phyloP scores from a whole-genome alignment of 1,140 invertebrate species.

The Melipona quadrifasciata region DNA sequence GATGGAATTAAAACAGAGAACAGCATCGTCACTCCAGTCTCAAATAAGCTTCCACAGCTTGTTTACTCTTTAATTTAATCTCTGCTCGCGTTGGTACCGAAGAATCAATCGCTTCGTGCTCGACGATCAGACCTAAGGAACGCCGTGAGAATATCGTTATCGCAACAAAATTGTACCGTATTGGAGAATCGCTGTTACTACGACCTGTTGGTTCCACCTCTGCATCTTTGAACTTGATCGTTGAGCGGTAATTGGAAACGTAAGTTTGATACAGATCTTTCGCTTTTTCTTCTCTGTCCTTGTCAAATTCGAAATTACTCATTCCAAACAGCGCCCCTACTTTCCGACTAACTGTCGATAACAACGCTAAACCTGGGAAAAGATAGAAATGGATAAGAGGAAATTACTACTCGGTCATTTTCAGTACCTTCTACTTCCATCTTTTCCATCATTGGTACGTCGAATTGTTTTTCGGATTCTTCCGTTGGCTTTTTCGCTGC shows the following conservation, averaged over 20 bases:
- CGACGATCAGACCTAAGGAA: constrained; percentile 68
- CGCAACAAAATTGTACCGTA: background rate
- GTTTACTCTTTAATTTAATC: constrained; percentile 73
- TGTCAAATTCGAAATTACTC: constrained; percentile 70
- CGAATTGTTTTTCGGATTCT: constrained; percentile 15
- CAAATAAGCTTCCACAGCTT: constrained; percentile 68
- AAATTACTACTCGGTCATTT: background rate
- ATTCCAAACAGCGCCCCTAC: constrained; percentile 64
- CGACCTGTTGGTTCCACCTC: constrained; percentile 30
- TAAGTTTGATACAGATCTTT: constrained; percentile 75
- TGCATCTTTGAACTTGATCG: constrained; percentile 50
- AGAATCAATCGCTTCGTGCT: constrained; percentile 69
- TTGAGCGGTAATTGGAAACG: constrained; percentile 70
- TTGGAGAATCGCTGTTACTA: background rate
- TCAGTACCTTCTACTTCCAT: constrained; percentile 69
- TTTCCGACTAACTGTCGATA: constrained; percentile 70
- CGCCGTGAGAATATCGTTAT: constrained; percentile 10
- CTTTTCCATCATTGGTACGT: constrained; percentile 45
- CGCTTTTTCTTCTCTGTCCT: constrained; percentile 68
- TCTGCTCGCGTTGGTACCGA: constrained; percentile 68
- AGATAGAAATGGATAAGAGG: background rate
- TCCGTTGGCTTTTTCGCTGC: constrained; percentile 26
- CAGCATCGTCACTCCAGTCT: constrained; percentile 45
- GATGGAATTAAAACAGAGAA: background rate
- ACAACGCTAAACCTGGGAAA: constrained; percentile 69